These are phyloP conservation scores for Sarcophaga variegata DNA, from an alignment of 2,888 invertebrate genomes.

Conservation along the genomic window DNA sequence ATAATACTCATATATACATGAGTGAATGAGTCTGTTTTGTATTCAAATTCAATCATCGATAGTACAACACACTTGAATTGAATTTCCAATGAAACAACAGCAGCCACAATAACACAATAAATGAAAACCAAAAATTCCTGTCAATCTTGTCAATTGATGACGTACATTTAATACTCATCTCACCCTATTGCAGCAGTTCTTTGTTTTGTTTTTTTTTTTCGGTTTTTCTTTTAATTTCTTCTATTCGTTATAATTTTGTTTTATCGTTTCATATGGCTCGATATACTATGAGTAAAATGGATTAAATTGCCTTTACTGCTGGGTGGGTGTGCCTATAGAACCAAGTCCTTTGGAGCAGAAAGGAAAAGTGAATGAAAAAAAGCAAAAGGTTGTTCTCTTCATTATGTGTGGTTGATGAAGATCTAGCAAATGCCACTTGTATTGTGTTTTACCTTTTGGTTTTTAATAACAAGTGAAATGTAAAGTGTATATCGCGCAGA, in stretches of 20 bases:
- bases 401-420: conserved; percentile 8
- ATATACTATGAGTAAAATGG: conserved; percentile 22
- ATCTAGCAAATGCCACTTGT: conserved; percentile 9
- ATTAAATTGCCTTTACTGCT: conserved; percentile 17
- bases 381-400: not conserved
- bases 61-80: conserved; percentile 44
- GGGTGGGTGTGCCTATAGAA: not conserved
- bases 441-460: conserved; percentile 23
- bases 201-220: conserved; percentile 6
- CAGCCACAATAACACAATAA: conserved; percentile 19
- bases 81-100: conserved; percentile 35
- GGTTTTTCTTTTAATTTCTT: not conserved
- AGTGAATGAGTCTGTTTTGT: not conserved
- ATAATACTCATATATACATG: too few species aligned
- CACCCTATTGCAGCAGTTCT: not conserved
- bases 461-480: not conserved
- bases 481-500: not conserved
- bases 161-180: conserved; percentile 24
- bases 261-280: not conserved
- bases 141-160: conserved; percentile 56
- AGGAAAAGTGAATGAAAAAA: not conserved
- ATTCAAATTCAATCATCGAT: conserved; percentile 48
- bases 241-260: not conserved
- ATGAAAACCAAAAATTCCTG: conserved; percentile 50
- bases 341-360: conserved; percentile 10